Conservation (phyloP, 1,140 invertebrate species). For the Bradysia coprophila region DNA sequence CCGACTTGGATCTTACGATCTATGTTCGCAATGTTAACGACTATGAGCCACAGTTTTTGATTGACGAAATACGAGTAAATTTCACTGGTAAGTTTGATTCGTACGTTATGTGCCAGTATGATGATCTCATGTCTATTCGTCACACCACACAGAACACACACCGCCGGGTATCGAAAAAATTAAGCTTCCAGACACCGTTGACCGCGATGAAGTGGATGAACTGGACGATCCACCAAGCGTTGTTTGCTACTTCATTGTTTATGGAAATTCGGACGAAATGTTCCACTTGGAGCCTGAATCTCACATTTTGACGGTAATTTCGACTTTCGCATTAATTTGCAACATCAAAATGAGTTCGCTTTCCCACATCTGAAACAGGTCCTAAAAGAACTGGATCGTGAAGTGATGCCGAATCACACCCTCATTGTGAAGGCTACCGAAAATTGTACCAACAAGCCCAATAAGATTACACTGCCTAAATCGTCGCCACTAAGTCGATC, state of each 20-base stretch:
- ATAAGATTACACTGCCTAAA: background rate
- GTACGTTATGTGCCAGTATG: background rate
- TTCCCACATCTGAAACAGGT: slow-evolving; percentile 17
- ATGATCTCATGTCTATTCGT: background rate
- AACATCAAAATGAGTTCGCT: slow-evolving; percentile 3
- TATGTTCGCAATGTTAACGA: slow-evolving; percentile 80
- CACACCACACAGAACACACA: slow-evolving; percentile 40
- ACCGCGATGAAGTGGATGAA: slow-evolving; percentile 66
- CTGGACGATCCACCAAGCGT: slow-evolving; percentile 51
- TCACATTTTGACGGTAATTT: slow-evolving; percentile 30
- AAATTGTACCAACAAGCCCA: slow-evolving; percentile 45
- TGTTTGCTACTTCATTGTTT: slow-evolving; percentile 76
- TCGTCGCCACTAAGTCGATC: background rate
- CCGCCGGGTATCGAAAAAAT: slow-evolving; percentile 42
- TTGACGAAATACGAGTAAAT: slow-evolving; percentile 50
- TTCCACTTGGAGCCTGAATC: slow-evolving; percentile 56
- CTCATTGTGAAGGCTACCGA: slow-evolving; percentile 67
- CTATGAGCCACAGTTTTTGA: slow-evolving; percentile 68
- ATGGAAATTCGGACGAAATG: slow-evolving; percentile 50
- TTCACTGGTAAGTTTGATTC: slow-evolving; percentile 44
- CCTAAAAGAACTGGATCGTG: slow-evolving; percentile 48
- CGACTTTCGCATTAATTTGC: background rate
- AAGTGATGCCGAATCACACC: slow-evolving; percentile 44
- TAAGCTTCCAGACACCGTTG: slow-evolving; percentile 62
- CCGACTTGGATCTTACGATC: slow-evolving; percentile 74